Conservation (phyloP, 2,888 invertebrate genomes). For the Sarcophaga subvicina region DNA sequence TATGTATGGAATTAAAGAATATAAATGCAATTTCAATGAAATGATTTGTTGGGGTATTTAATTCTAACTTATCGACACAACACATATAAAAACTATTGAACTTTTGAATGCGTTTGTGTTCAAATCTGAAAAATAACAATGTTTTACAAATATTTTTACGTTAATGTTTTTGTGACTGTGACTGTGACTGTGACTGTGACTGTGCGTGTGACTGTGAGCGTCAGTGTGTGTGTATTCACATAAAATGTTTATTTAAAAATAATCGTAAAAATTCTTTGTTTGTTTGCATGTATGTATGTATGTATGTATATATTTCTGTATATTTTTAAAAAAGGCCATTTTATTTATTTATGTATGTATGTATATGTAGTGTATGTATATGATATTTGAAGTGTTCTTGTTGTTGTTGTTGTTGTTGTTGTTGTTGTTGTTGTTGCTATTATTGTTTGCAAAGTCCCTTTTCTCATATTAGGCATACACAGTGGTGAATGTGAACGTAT, state of each 20-base stretch:
- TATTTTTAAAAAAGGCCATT: constrained; percentile 21
- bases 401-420: too few species aligned
- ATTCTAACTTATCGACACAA: constrained; percentile 44
- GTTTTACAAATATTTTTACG: constrained; percentile 20
- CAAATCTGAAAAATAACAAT: constrained; percentile 35
- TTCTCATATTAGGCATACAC: background rate
- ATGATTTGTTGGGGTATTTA: constrained; percentile 18
- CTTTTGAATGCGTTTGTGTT: constrained; percentile 8
- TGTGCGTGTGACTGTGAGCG: background rate
- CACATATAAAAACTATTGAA: constrained; percentile 39
- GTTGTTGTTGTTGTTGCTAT: background rate
- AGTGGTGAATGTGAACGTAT: background rate
- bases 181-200: background rate
- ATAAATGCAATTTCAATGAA: background rate
- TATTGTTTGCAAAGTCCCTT: background rate
- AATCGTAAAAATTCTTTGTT: constrained; percentile 31
- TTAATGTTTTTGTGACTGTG: constrained; percentile 10
- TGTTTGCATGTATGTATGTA: background rate
- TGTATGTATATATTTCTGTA: background rate
- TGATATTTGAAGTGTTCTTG: background rate
- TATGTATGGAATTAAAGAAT: background rate
- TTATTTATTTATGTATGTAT: background rate
- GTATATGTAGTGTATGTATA: background rate
- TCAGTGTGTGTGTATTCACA: background rate
- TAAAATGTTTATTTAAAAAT: constrained; percentile 24